These are phyloP conservation scores for Pyrgilauda ruficollis DNA, from an alignment of 2,113 vertebrate genomes.

Conservation along the genomic window DNA sequence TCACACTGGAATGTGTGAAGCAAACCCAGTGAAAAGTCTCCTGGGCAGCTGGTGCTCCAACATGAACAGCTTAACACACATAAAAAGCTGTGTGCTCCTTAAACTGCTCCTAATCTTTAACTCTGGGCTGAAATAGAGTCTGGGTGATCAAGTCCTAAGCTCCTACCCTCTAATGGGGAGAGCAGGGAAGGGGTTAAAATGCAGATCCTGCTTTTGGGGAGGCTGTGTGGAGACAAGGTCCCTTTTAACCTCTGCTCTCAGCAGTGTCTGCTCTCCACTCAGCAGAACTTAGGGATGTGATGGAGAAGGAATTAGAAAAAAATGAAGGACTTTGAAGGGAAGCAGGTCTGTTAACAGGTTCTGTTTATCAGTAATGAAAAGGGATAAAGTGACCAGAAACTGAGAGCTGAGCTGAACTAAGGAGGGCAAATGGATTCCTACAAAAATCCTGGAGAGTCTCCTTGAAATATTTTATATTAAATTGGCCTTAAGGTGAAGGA, in stretches of 20 bases:
- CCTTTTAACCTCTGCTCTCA: neutral
- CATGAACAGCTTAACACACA: neutral
- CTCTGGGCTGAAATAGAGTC: neutral
- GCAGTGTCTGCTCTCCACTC: neutral
- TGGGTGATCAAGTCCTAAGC: neutral
- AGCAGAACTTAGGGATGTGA: neutral
- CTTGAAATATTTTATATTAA: neutral
- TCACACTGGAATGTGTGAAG: neutral
- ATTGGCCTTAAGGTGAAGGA: neutral
- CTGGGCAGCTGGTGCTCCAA: neutral
- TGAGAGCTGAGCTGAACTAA: neutral
- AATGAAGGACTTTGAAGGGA: neutral
- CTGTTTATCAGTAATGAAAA: neutral
- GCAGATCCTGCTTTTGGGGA: neutral
- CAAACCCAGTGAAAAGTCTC: neutral
- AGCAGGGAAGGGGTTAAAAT: neutral
- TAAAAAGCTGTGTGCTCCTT: neutral
- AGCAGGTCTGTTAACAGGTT: neutral
- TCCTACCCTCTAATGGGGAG: neutral
- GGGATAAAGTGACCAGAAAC: slow-evolving; percentile 12
- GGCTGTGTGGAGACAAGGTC: neutral
- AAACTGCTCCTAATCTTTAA: neutral
- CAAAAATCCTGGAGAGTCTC: neutral
- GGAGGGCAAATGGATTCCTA: neutral
- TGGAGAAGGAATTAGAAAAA: neutral